These are phyloP conservation scores for Holothuria leucospilota DNA, from an alignment of 53 echinoderm and acorn worm species.

Conservation along the genomic window DNA sequence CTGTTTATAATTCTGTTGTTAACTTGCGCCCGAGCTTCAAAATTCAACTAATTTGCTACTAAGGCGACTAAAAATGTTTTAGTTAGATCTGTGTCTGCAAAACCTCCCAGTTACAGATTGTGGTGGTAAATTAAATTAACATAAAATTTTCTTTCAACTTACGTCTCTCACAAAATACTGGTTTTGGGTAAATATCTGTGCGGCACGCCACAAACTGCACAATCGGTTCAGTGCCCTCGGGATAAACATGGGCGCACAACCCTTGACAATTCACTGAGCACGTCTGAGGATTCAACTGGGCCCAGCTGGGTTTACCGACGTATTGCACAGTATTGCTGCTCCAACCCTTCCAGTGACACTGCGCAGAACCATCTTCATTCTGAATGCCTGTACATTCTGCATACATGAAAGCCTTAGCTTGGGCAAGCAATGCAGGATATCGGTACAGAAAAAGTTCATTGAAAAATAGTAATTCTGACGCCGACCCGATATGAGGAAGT, in stretches of 20 bases:
- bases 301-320: slow-evolving; percentile 5
- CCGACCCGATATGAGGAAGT: slow-evolving; percentile 23
- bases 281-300: not conserved
- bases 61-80: too few species aligned
- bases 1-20: too few species aligned
- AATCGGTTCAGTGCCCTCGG: not conserved
- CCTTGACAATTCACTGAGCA: not conserved
- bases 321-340: not conserved
- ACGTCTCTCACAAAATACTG: slow-evolving; percentile 29
- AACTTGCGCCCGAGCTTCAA: too few species aligned
- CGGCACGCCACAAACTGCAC: slow-evolving; percentile 12
- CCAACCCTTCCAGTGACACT: slow-evolving; percentile 32
- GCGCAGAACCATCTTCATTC: slow-evolving; percentile 1
- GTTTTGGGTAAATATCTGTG: not conserved
- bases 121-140: too few species aligned
- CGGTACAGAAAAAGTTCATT: not conserved
- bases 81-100: too few species aligned
- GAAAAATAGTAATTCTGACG: not conserved
- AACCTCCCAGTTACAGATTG: too few species aligned
- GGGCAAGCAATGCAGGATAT: not conserved
- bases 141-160: not conserved
- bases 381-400: not conserved
- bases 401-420: not conserved
- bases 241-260: not conserved
- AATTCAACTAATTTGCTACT: too few species aligned